phyloP scores from a whole-genome alignment of 2,888 invertebrate species.

The Ennomos fuscantarius region DNA sequence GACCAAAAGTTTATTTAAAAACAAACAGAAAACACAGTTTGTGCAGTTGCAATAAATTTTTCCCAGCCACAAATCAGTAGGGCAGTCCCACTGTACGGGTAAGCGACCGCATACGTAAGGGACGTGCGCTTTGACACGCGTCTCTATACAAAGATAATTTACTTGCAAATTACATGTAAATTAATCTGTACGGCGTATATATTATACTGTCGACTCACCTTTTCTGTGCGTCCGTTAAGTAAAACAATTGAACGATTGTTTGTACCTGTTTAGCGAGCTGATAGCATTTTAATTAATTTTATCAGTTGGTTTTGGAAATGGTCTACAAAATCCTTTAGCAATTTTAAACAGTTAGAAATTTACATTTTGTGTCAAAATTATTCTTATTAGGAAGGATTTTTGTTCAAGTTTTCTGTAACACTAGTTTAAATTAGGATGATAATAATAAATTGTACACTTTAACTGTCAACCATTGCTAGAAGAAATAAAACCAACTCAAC shows the following conservation, averaged over 20 bases:
- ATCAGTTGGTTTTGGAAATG: not conserved
- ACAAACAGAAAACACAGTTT: not conserved
- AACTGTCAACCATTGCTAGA: too few relatives aligned
- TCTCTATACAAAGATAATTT: conserved; percentile 17
- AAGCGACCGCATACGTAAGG: not conserved
- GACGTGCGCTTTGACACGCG: conserved; percentile 13
- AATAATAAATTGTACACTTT: too few relatives aligned
- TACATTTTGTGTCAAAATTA: too few relatives aligned
- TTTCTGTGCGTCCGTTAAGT: conserved; percentile 26
- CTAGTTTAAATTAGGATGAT: too few relatives aligned
- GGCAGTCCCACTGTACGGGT: too few relatives aligned
- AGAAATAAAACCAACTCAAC: too few relatives aligned
- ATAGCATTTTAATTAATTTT: conserved; percentile 2
- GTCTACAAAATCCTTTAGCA: not conserved
- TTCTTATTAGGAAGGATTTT: too few relatives aligned
- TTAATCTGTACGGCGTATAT: conserved; percentile 25
- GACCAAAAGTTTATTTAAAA: too few relatives aligned
- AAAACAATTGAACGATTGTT: conserved; percentile 35
- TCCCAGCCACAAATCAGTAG: too few relatives aligned
- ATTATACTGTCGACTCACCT: conserved; percentile 22
- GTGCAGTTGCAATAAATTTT: too few relatives aligned
- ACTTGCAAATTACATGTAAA: conserved; percentile 34
- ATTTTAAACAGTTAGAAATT: too few relatives aligned
- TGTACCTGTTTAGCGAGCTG: conserved; percentile 11
- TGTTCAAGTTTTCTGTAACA: too few relatives aligned